Evolutionary conservation across 2,888 invertebrate genomes (phyloP), one percentile per base, ranked within the genome.

Genomic region (Heteromurus nitidus): DNA sequence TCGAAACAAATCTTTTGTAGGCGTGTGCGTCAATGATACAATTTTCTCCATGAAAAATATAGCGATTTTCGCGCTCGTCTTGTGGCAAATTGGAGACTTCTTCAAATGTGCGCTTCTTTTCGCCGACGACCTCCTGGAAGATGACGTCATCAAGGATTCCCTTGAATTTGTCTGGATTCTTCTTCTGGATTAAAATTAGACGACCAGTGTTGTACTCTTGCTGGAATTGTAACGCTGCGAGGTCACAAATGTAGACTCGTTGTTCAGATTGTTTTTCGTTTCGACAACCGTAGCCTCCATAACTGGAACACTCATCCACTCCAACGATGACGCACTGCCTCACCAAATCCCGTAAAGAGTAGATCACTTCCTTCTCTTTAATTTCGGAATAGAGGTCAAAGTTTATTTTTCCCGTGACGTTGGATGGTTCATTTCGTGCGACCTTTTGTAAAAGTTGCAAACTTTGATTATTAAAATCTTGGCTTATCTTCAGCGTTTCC

Each of bases 161-260:
- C 42, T 67, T 53, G 18, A 31, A 30, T 11, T 42, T 53, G 16
- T 82, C 76, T 3, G 7, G 7, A 36, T 36, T 36, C 2, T n/a
- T 60, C 22, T 79, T 22, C 20, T 65, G 64, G 42, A 80, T 26
- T 0, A 84, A 60, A 0, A 83, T 81, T 0, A 84, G 64, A 31
- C 83, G 30, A 7, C 84, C 84, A 26, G 83, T 70, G 50, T 84
- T 84, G 31, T 68, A 82, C 3, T 67, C 28, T 30, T 77, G 60
- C 50, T 84, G 82, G 42, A 84, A 84, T 64, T 84, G 84, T 11
- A 84, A 68, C 2, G 81, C 84, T 1, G 81, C 74, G 1, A 84
- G 65, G 20, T 84, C 84, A 53, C 81, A 81, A 67, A 84, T 69
- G 31, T 83, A 84, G 0, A 82, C 72, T 13, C 53, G 53, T 11